These are phyloP conservation scores for Drosophila lacteicornis DNA, from an alignment of 1,140 invertebrate species.

Conservation along the genomic window DNA sequence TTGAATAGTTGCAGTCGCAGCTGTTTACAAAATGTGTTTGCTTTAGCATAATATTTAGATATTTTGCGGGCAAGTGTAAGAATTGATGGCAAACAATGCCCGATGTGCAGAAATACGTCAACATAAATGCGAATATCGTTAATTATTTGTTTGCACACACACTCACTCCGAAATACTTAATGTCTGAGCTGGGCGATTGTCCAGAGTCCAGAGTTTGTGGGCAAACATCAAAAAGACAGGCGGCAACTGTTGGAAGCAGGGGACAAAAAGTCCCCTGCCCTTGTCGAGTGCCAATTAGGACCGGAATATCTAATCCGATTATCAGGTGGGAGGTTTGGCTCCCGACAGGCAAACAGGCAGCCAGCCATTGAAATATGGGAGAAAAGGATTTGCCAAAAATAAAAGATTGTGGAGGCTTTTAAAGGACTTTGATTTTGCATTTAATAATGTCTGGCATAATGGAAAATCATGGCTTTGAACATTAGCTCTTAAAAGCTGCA, in stretches of 20 bases:
- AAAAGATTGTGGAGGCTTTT: background rate
- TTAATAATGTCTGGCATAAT: background rate
- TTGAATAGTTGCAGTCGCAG: constrained; percentile 42
- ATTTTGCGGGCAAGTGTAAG: constrained; percentile 47
- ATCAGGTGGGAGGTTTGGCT: constrained; percentile 13
- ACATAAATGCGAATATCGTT: constrained; percentile 35
- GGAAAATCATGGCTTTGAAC: background rate
- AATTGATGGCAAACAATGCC: constrained; percentile 40
- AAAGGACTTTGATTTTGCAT: constrained; percentile 8
- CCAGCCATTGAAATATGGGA: constrained; percentile 11
- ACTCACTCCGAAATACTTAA: background rate
- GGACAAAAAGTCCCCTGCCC: constrained; percentile 5
- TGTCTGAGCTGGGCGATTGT: constrained; percentile 17
- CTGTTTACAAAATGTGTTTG: constrained; percentile 51
- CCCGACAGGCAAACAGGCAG: constrained; percentile 7
- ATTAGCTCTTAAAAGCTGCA: background rate
- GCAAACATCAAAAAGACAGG: constrained; percentile 25
- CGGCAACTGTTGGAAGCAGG: background rate
- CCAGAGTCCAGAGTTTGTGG: constrained; percentile 26
- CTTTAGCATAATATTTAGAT: constrained; percentile 49
- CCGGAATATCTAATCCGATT: constrained; percentile 46
- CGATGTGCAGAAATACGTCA: constrained; percentile 29
- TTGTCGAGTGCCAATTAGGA: constrained; percentile 46
- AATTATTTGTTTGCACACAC: constrained; percentile 40
- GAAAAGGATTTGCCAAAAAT: constrained; percentile 4